phyloP scores from a whole-genome alignment of 2,888 invertebrate species.

The Cheilosia urbana region DNA sequence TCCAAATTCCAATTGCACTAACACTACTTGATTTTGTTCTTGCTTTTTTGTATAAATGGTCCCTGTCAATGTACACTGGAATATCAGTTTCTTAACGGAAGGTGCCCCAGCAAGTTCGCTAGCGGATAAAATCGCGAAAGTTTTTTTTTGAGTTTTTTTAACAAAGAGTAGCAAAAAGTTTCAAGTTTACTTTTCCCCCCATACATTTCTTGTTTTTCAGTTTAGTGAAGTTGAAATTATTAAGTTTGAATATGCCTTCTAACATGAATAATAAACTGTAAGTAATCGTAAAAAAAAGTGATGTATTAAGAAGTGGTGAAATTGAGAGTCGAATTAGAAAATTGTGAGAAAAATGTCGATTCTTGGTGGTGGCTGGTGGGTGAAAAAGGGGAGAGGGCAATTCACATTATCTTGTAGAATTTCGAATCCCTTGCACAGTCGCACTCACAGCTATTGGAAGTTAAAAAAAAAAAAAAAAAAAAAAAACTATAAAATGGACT shows the following conservation, averaged over 20 bases:
- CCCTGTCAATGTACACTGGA: slow-evolving; percentile 55
- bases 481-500: slow-evolving; percentile 9
- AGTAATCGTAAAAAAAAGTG: slow-evolving; percentile 78
- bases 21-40: slow-evolving; percentile 17
- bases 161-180: slow-evolving; percentile 48
- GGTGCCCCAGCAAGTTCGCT: slow-evolving; percentile 52
- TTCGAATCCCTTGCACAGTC: slow-evolving; percentile 26
- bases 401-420: slow-evolving; percentile 43
- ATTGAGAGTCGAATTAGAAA: slow-evolving; percentile 22
- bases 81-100: slow-evolving; percentile 71
- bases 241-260: slow-evolving; percentile 83
- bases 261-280: slow-evolving; percentile 84
- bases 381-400: slow-evolving; percentile 7
- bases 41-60: slow-evolving; percentile 59
- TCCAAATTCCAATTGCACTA: too few species aligned
- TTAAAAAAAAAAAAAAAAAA: slow-evolving; percentile 27
- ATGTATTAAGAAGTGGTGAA: slow-evolving; percentile 31
- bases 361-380: slow-evolving; percentile 13
- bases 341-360: slow-evolving; percentile 46
- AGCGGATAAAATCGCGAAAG: slow-evolving; percentile 71
- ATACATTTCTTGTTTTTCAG: slow-evolving; percentile 73
- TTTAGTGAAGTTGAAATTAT: slow-evolving; percentile 80
- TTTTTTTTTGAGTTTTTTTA: slow-evolving; percentile 40
- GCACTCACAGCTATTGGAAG: slow-evolving; percentile 17
- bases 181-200: slow-evolving; percentile 6